These are phyloP conservation scores for Sialis lutaria DNA, from an alignment of 2,888 invertebrate genomes.

Conservation along the genomic window DNA sequence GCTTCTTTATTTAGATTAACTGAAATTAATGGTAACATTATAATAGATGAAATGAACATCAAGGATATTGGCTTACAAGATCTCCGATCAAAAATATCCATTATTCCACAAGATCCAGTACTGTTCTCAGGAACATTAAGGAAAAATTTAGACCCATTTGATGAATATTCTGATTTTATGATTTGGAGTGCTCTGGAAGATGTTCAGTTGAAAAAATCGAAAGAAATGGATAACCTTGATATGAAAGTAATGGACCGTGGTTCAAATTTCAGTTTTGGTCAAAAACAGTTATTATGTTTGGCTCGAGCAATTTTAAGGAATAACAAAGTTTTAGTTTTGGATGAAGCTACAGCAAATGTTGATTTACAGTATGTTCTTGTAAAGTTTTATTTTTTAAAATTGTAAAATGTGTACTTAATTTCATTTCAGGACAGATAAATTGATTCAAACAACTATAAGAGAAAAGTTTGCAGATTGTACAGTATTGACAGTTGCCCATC, in stretches of 20 bases:
- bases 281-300: conserved; percentile 62
- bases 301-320: conserved; percentile 60
- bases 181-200: conserved; percentile 38
- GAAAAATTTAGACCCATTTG: conserved; percentile 45
- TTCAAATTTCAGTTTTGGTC: conserved; percentile 61
- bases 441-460: conserved; percentile 60
- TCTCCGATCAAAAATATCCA: conserved; percentile 38
- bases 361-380: conserved; percentile 27
- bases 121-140: conserved; percentile 44
- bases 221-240: conserved; percentile 38
- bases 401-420: not conserved
- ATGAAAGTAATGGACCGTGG: conserved; percentile 56
- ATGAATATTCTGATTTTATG: conserved; percentile 27
- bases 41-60: conserved; percentile 50
- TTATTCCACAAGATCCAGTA: conserved; percentile 45
- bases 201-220: conserved; percentile 28
- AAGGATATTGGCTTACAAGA: conserved; percentile 37
- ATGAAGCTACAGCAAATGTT: conserved; percentile 38
- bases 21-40: conserved; percentile 43
- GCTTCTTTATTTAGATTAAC: conserved; percentile 27
- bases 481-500: conserved; percentile 67
- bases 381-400: not conserved
- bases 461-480: conserved; percentile 58
- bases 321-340: conserved; percentile 50
- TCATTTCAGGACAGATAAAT: conserved; percentile 45